Evolutionary conservation across 2,113 vertebrate genomes (phyloP).

Genomic region (Pseudorectes ferrugineus): DNA sequence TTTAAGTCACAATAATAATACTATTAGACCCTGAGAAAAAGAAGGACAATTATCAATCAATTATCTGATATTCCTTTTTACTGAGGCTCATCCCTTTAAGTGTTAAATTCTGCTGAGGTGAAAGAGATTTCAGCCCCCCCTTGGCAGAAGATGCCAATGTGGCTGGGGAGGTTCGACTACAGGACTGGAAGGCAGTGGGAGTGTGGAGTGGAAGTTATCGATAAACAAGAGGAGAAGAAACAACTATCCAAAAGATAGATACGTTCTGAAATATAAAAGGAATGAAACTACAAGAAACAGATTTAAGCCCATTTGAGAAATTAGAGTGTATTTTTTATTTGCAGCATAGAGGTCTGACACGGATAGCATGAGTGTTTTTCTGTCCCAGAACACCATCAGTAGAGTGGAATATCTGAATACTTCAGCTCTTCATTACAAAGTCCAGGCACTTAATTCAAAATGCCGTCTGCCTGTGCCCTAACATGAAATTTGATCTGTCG

Average conservation of each 20-base stretch:
- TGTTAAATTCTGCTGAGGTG: not conserved
- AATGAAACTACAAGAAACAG: not conserved
- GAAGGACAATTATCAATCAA: not conserved
- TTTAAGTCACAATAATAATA: not conserved
- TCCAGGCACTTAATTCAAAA: not conserved
- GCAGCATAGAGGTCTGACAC: not conserved
- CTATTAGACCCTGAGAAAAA: not conserved
- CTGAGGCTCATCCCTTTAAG: not conserved
- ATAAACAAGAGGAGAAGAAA: not conserved
- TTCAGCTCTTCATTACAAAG: not conserved
- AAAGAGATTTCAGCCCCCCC: not conserved
- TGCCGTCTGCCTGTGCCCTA: not conserved
- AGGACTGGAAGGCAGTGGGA: not conserved
- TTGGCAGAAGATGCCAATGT: not conserved
- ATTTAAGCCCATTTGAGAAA: not conserved
- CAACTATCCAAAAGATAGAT: not conserved
- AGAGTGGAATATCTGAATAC: not conserved
- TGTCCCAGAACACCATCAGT: not conserved
- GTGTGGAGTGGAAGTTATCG: not conserved
- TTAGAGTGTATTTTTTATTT: not conserved
- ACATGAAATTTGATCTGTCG: not conserved
- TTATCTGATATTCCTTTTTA: not conserved
- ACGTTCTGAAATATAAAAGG: not conserved
- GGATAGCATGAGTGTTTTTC: not conserved
- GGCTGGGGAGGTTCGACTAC: rapidly evolving